These are phyloP conservation scores for Drymonia ruficornis DNA, from an alignment of 2,888 invertebrate genomes.

Conservation along the genomic window DNA sequence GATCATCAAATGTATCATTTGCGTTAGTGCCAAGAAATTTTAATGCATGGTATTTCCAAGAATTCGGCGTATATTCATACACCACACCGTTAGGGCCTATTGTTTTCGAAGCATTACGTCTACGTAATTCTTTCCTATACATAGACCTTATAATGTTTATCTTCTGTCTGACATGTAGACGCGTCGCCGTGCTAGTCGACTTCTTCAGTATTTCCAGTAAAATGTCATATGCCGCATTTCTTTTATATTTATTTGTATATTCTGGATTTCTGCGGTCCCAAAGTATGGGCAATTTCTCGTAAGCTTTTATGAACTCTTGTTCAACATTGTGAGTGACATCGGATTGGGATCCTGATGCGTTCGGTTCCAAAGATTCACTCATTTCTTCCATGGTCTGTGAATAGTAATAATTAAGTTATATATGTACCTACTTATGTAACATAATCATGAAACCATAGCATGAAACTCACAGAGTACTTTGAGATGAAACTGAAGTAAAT, in stretches of 20 bases:
- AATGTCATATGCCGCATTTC: constrained; percentile 38
- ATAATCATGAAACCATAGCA: too few species aligned
- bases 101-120: constrained; percentile 39
- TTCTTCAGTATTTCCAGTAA: constrained; percentile 39
- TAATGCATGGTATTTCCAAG: constrained; percentile 48
- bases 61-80: constrained; percentile 39
- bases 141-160: constrained; percentile 51
- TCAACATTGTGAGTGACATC: too few species aligned
- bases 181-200: constrained; percentile 37
- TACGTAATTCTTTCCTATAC: constrained; percentile 45
- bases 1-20: too few species aligned
- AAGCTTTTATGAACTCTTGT: too few species aligned
- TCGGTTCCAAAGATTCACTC: too few species aligned
- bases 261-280: constrained; percentile 47
- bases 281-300: constrained; percentile 31
- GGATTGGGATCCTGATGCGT: too few species aligned
- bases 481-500: too few species aligned
- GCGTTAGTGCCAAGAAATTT: constrained; percentile 35
- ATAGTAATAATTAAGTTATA: too few species aligned
- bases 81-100: constrained; percentile 40
- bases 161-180: constrained; percentile 44
- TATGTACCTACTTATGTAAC: too few species aligned
- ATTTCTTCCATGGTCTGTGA: too few species aligned
- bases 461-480: too few species aligned
- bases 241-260: constrained; percentile 46